These are phyloP conservation scores for Orchesellides sinensis DNA, from an alignment of 2,888 invertebrate genomes.

Conservation along the genomic window DNA sequence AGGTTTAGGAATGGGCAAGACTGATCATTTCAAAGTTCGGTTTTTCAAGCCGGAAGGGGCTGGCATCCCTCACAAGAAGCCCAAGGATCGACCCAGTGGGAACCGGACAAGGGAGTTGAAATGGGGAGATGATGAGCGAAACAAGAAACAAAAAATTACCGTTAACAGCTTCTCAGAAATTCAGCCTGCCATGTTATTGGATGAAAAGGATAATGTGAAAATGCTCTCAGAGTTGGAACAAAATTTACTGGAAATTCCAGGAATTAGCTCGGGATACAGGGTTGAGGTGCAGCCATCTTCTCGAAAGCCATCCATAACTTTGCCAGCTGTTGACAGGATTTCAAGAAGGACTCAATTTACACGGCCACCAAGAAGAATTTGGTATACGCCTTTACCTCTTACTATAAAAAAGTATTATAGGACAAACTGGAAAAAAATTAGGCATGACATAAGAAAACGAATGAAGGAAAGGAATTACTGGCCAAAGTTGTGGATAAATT, in stretches of 20 bases:
- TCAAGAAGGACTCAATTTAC: neutral
- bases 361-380: constrained; percentile 30
- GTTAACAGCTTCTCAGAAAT: constrained; percentile 11
- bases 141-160: neutral
- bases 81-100: neutral
- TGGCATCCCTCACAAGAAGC: neutral
- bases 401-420: constrained; percentile 44
- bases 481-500: constrained; percentile 47
- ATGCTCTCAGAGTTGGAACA: constrained; percentile 1
- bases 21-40: constrained; percentile 13
- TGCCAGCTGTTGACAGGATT: neutral
- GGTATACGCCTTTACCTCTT: constrained; percentile 44
- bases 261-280: neutral
- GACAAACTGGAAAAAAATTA: constrained; percentile 57
- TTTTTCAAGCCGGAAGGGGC: constrained; percentile 6
- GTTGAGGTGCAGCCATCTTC: neutral
- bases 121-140: neutral
- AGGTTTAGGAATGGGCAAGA: constrained; percentile 27
- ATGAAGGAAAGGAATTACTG: constrained; percentile 30
- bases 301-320: neutral
- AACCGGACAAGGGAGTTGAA: neutral
- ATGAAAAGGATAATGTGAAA: neutral
- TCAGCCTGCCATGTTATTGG: too few relatives aligned
- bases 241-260: constrained; percentile 11
- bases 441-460: constrained; percentile 12